phyloP scores from a whole-genome alignment of 1,140 invertebrate species.

The Aphidius gifuensis region DNA sequence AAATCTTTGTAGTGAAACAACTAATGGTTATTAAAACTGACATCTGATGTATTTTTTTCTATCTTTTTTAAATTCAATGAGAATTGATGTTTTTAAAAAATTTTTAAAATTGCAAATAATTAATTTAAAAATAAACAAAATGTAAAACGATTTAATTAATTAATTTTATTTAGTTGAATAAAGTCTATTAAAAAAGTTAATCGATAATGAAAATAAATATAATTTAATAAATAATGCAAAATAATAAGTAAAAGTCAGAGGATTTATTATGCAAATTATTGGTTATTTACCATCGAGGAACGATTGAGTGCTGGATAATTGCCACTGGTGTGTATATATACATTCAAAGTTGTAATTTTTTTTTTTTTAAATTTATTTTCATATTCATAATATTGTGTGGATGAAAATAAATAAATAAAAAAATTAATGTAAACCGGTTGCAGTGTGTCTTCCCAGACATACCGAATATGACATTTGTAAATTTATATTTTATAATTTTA shows the following conservation, averaged over 20 bases:
- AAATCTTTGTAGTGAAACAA: constrained; percentile 9
- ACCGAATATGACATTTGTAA: constrained; percentile 48
- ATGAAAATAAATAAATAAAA: background rate
- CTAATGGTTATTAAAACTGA: constrained; percentile 49
- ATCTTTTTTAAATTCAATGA: background rate
- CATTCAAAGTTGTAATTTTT: background rate
- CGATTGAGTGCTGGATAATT: constrained; percentile 28
- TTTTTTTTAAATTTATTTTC: background rate
- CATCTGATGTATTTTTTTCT: constrained; percentile 18
- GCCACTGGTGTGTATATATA: constrained; percentile 18
- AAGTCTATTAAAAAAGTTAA: background rate
- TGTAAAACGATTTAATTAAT: background rate
- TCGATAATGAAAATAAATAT: constrained; percentile 7
- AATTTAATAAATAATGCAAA: constrained; percentile 1
- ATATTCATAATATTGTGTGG: background rate
- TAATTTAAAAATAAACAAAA: background rate
- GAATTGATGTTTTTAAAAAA: too few species aligned
- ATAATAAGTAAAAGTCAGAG: constrained; percentile 9
- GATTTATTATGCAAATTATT: constrained; percentile 37
- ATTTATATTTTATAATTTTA: constrained; percentile 25
- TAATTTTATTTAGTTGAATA: too few species aligned
- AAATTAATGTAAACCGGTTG: constrained; percentile 22
- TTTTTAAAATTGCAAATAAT: too few species aligned
- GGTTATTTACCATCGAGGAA: constrained; percentile 22
- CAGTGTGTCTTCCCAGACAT: constrained; percentile 15